Evolutionary conservation across 2,113 vertebrate species (phyloP), one percentile per base, ranked within the genome.

Genomic region (Protobothrops mucrosquamatus): DNA sequence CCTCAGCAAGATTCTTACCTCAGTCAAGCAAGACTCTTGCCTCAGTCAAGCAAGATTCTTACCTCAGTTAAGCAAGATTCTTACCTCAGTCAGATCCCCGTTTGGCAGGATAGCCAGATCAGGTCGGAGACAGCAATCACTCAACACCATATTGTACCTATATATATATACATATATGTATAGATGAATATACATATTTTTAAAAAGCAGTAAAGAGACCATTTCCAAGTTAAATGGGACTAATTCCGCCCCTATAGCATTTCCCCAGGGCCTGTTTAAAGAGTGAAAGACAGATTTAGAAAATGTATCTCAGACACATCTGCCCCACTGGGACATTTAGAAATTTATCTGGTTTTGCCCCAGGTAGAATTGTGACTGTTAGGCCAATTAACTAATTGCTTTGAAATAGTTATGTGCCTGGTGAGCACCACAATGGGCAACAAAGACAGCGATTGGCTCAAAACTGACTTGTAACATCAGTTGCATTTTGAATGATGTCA

Each of bases 81-180:
- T 46, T 46, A 51, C 48, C 98, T 99, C 98, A 48, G 98, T 99
- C 95, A 99, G 97, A 96, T 99, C 99, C 6, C 98, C 98, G 24
- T 97, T 98, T 91, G 98, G 98, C 57, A 99, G 98, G 91, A 98
- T 98, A 89, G 98, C 97, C 94, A 99, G 96, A 96, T 99, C 99
- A 85, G 98, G 98, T 96, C 98, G 97, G 91, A 99, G 97, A 94
- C 98, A 99, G 97, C 98, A 99, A 93, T 97, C 97, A 56, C 98
- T 98, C 94, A 99, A 94, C 91, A 99, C 98, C 0, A 96, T 97
- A 93, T 99, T 99, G 94, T 99, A 99, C 89, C 99, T 99, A 92
- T 92, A 95, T 89, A 51, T 56, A 56, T 55, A 20, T 56, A 11
- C 11, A 93, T 18, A 3, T 74, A 34, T 48, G 11, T 6, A 81